phyloP scores from a whole-genome alignment of 2,113 vertebrate genomes.

The Hydrochoerus hydrochaeris region DNA sequence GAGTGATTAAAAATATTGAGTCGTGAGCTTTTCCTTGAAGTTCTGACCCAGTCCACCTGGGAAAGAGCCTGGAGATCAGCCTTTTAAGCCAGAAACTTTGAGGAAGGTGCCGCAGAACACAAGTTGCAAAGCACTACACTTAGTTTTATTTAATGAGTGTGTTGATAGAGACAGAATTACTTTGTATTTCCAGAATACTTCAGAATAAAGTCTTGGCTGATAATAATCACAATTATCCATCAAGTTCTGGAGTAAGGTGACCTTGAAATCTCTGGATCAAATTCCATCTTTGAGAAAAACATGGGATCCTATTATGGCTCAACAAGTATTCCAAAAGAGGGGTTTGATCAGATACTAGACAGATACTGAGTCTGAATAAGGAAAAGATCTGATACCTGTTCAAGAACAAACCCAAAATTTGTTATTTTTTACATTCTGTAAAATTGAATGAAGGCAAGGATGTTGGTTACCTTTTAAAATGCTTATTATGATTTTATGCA shows the following conservation, averaged over 20 bases:
- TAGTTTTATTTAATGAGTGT: background rate
- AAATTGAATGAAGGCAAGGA: constrained; percentile 26
- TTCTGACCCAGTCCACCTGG: background rate
- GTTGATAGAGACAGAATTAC: background rate
- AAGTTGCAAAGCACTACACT: background rate
- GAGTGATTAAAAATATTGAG: constrained; percentile 38
- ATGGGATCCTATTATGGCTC: background rate
- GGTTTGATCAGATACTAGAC: background rate
- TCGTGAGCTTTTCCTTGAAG: background rate
- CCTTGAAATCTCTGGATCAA: background rate
- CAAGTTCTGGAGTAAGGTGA: background rate
- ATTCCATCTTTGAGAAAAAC: background rate
- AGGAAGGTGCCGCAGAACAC: background rate
- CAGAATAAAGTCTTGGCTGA: background rate
- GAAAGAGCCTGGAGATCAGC: background rate
- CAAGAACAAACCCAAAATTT: constrained; percentile 32
- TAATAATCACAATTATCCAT: background rate
- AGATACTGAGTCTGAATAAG: background rate
- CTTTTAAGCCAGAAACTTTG: background rate
- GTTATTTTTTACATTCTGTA: constrained; percentile 50
- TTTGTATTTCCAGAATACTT: background rate
- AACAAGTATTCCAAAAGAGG: background rate
- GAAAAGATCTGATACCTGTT: background rate
- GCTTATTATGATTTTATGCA: constrained; percentile 71
- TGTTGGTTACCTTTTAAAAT: constrained; percentile 58